phyloP scores from a whole-genome alignment of 2,888 invertebrate species.

The Lepetodrilus schrolli region DNA sequence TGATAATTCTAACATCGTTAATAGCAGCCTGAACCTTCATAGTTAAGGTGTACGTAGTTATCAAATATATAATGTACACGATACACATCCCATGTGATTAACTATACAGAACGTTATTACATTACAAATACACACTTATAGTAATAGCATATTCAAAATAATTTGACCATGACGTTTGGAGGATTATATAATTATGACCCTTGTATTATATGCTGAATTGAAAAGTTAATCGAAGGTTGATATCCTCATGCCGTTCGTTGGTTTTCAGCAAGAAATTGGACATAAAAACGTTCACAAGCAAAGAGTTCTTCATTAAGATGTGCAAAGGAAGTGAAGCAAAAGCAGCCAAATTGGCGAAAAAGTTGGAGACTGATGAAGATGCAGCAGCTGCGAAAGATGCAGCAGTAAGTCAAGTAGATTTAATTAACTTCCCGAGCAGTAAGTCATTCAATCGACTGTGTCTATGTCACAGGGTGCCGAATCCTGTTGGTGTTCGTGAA shows the following conservation, averaged over 20 bases:
- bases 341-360: background rate
- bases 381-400: background rate
- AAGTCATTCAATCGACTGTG: no score
- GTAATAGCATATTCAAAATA: background rate
- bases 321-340: background rate
- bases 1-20: background rate
- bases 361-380: background rate
- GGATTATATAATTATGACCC: no score
- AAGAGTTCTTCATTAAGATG: constrained; percentile 4
- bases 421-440: no score
- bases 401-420: background rate
- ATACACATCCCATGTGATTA: background rate
- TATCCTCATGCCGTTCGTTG: background rate
- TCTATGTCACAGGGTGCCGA: no score
- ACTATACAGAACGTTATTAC: no score
- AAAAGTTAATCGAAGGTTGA: no score
- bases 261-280: constrained; percentile 25
- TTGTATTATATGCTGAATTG: no score
- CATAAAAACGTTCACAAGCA: constrained; percentile 15
- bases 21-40: background rate
- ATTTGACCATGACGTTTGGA: no score
- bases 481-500: no score
- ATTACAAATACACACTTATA: no score
- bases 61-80: background rate
- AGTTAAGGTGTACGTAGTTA: background rate